phyloP scores from a whole-genome alignment of 2,113 vertebrate genomes.

The Oreochromis niloticus region DNA sequence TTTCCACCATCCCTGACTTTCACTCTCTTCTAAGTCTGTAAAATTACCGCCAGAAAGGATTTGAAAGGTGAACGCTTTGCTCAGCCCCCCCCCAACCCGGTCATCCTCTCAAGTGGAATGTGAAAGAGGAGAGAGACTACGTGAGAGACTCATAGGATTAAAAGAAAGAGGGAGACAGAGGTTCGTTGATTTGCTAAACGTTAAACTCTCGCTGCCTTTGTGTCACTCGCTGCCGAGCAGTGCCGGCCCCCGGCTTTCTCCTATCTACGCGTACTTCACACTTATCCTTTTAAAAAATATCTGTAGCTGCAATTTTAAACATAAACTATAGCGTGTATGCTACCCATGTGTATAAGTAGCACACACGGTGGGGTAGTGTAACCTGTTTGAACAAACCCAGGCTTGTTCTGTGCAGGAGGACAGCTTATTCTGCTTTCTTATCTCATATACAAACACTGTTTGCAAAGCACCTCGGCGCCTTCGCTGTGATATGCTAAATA shows the following conservation, averaged over 20 bases:
- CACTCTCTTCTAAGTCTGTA: background rate
- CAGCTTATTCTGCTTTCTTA: constrained; percentile 40
- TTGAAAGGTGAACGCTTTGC: constrained; percentile 33
- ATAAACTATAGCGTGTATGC: background rate
- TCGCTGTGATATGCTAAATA: constrained; percentile 51
- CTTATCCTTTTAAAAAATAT: background rate
- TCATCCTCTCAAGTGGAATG: constrained; percentile 37
- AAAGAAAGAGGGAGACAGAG: background rate
- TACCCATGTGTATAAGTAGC: background rate
- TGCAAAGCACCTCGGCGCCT: constrained; percentile 52
- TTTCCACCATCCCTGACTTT: background rate
- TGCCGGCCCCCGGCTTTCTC: background rate
- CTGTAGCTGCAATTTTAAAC: constrained; percentile 7
- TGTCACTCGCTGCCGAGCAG: background rate
- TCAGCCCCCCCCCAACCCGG: background rate
- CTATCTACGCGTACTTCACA: background rate
- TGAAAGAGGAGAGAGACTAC: constrained; percentile 25
- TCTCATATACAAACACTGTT: constrained; percentile 51
- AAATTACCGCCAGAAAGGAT: constrained; percentile 16
- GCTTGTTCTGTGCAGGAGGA: constrained; percentile 25
- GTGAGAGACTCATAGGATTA: constrained; percentile 1
- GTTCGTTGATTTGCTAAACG: background rate
- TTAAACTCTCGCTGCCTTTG: background rate
- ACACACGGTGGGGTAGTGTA: background rate
- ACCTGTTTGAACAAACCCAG: constrained; percentile 37